Evolutionary conservation across 1,140 invertebrate species (phyloP).

Genomic region (Zaprionus ghesquierei): DNA sequence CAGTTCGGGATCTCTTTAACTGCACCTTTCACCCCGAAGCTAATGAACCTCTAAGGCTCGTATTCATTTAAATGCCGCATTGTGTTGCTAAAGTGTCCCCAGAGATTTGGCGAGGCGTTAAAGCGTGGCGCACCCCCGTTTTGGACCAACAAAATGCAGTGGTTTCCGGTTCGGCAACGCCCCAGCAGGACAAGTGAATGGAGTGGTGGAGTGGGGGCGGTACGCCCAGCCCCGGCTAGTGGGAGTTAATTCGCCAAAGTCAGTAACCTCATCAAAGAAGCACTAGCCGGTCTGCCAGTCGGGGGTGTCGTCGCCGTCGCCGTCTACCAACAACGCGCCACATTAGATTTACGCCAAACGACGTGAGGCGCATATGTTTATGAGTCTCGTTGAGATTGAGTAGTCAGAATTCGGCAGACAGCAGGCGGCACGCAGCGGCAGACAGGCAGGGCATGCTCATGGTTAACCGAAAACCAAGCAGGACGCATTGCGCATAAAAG

Average conservation of each 20-base stretch:
- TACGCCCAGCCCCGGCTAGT: slow-evolving; percentile 25
- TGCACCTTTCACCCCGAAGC: background rate
- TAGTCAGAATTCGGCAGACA: slow-evolving; percentile 30
- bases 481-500: slow-evolving; percentile 80
- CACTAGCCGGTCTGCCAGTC: slow-evolving; percentile 47
- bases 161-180: slow-evolving; percentile 75
- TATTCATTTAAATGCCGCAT: slow-evolving; percentile 78
- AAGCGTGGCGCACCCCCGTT: slow-evolving; percentile 68
- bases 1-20: background rate
- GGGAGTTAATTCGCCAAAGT: slow-evolving; percentile 81
- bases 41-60: slow-evolving; percentile 57
- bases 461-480: slow-evolving; percentile 79
- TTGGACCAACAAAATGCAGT: slow-evolving; percentile 77
- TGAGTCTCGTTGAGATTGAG: slow-evolving; percentile 79
- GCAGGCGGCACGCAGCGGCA: slow-evolving; percentile 22
- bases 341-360: slow-evolving; percentile 81
- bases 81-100: slow-evolving; percentile 74
- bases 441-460: slow-evolving; percentile 63
- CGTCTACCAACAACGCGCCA: slow-evolving; percentile 53
- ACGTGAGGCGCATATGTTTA: slow-evolving; percentile 82
- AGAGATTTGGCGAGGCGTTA: slow-evolving; percentile 76
- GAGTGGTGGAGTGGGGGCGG: background rate
- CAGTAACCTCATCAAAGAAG: slow-evolving; percentile 81
- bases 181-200: slow-evolving; percentile 20
- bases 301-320: slow-evolving; percentile 30